phyloP scores from a whole-genome alignment of 2,113 vertebrate species.

The Nycticebus coucang region DNA sequence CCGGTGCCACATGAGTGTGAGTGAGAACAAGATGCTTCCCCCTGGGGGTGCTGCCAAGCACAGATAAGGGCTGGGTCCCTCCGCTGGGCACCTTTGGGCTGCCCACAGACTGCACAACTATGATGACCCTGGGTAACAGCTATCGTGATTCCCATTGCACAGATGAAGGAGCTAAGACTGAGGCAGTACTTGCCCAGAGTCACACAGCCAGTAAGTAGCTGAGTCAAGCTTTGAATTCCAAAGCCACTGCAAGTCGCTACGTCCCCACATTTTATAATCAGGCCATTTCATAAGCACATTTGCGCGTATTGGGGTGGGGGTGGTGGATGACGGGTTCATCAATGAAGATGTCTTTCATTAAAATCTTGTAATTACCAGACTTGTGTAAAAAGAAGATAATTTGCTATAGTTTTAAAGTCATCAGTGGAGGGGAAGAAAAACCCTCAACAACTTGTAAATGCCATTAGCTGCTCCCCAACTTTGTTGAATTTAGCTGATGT shows the following conservation, averaged over 20 bases:
- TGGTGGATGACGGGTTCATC: neutral
- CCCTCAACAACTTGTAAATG: slow-evolving; percentile 89
- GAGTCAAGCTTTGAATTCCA: neutral
- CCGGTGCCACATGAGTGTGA: neutral
- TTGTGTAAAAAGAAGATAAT: slow-evolving; percentile 62
- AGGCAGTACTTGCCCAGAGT: neutral
- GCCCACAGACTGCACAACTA: neutral
- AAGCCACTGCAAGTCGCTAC: neutral
- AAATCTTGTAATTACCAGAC: slow-evolving; percentile 59
- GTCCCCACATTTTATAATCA: neutral
- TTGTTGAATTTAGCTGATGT: slow-evolving; percentile 85
- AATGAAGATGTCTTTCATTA: slow-evolving; percentile 77
- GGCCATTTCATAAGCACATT: accelerated
- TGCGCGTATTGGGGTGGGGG: neutral
- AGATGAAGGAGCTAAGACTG: neutral
- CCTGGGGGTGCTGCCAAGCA: too few species aligned
- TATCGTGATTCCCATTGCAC: neutral
- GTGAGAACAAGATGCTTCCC: neutral
- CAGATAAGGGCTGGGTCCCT: neutral
- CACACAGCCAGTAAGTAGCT: neutral
- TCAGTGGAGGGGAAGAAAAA: slow-evolving; percentile 79
- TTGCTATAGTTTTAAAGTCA: slow-evolving; percentile 93
- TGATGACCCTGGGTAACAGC: neutral
- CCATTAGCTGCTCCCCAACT: slow-evolving; percentile 89
- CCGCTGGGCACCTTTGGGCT: neutral